Evolutionary conservation across 2,888 invertebrate genomes (phyloP).

Genomic region (Polia nebulosa): DNA sequence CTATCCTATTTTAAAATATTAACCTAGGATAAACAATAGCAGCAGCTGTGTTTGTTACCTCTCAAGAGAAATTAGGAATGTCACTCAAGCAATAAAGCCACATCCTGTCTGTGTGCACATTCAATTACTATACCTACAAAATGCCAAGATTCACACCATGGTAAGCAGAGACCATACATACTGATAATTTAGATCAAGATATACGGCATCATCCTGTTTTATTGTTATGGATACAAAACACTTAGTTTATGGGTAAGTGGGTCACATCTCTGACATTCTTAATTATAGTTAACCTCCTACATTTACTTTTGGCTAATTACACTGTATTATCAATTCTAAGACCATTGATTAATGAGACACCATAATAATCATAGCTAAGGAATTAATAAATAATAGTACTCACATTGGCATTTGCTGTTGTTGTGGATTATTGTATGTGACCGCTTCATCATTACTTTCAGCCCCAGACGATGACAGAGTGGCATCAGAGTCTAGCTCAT

Average conservation of each 20-base stretch:
- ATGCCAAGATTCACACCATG: neutral
- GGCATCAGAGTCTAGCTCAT: slow-evolving; percentile 97
- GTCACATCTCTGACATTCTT: slow-evolving; percentile 25
- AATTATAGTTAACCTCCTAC: slow-evolving; percentile 4
- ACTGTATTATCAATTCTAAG: neutral
- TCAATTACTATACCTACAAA: slow-evolving; percentile 26
- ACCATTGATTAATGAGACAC: neutral
- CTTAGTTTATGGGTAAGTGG: slow-evolving; percentile 11
- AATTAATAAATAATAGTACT: slow-evolving; percentile 84
- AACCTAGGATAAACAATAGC: slow-evolving; percentile 6
- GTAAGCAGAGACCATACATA: slow-evolving; percentile 9
- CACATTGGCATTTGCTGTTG: slow-evolving; percentile 95
- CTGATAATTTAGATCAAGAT: slow-evolving; percentile 17
- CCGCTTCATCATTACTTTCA: slow-evolving; percentile 97
- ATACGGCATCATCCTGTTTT: slow-evolving; percentile 13
- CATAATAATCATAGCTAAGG: neutral
- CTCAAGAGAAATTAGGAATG: slow-evolving; percentile 36
- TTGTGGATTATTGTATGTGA: slow-evolving; percentile 94
- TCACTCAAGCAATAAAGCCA: slow-evolving; percentile 43
- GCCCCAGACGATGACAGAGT: slow-evolving; percentile 98
- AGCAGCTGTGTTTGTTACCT: slow-evolving; percentile 17
- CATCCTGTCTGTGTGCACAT: slow-evolving; percentile 52
- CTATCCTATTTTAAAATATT: neutral
- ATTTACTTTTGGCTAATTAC: slow-evolving; percentile 3
- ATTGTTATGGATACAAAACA: slow-evolving; percentile 26